Evolutionary conservation across 2,888 invertebrate species (phyloP).

Genomic region (Saturnia pavonia): DNA sequence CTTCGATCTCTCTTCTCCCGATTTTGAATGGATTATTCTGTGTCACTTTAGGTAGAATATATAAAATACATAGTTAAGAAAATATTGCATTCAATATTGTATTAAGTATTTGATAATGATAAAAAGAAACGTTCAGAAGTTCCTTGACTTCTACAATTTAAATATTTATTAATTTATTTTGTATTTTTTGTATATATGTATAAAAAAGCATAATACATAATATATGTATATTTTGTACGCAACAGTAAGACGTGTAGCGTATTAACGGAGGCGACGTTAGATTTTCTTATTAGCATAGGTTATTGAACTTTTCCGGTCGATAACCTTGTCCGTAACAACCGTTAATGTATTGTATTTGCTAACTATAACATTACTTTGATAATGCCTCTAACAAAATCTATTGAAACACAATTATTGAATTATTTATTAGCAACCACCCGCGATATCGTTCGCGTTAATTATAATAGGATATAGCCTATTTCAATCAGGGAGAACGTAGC

Average conservation of each 20-base stretch:
- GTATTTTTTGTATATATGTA: neutral
- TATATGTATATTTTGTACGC: neutral
- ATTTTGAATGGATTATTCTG: too few relatives aligned
- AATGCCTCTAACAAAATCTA: neutral
- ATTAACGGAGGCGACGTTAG: neutral
- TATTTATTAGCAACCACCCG: too few relatives aligned
- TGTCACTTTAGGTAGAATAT: too few relatives aligned
- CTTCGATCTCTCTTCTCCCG: too few relatives aligned
- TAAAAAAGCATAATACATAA: neutral
- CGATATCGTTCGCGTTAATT: too few relatives aligned
- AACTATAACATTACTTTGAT: neutral
- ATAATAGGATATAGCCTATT: too few relatives aligned
- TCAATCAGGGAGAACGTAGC: too few relatives aligned
- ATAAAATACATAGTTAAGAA: too few relatives aligned
- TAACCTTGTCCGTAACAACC: conserved; percentile 22
- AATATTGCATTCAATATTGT: neutral
- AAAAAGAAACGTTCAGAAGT: neutral
- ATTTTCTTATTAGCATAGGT: conserved; percentile 30
- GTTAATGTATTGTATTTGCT: neutral
- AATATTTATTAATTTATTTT: neutral
- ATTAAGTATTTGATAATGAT: neutral
- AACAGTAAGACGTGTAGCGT: conserved; percentile 21
- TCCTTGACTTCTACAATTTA: neutral
- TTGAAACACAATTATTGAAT: neutral
- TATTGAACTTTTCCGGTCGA: conserved; percentile 36